Conservation (phyloP, 2,888 invertebrate species). For the Dioctria rufipes region DNA sequence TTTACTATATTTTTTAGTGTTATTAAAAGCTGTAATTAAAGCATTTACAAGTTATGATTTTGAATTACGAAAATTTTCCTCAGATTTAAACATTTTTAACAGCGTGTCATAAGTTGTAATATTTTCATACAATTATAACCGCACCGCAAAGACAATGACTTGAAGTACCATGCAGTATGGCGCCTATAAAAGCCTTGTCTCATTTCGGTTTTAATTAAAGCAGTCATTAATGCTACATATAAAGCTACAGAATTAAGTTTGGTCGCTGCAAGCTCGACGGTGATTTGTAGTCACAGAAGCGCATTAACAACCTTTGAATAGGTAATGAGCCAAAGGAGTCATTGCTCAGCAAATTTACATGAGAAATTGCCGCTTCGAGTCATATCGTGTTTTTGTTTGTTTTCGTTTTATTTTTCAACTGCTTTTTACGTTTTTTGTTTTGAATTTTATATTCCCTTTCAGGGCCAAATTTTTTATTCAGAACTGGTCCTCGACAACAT, state of each 20-base stretch:
- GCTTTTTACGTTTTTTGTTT: constrained; percentile 23
- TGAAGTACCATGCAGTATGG: constrained; percentile 1
- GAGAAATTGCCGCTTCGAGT: constrained; percentile 48
- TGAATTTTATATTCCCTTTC: constrained; percentile 50
- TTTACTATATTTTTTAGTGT: neutral
- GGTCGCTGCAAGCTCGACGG: constrained; percentile 27
- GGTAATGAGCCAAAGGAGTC: constrained; percentile 52
- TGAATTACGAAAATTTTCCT: constrained; percentile 18
- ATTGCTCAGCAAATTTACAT: constrained; percentile 48
- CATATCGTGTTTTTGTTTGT: constrained; percentile 37
- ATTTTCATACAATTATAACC: constrained; percentile 22
- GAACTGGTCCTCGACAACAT: constrained; percentile 19
- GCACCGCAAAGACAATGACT: constrained; percentile 42
- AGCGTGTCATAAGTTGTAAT: constrained; percentile 21
- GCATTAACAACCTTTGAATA: constrained; percentile 52
- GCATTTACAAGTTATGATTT: constrained; percentile 16
- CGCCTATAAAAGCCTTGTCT: constrained; percentile 45
- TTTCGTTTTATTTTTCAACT: neutral
- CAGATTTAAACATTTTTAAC: constrained; percentile 8
- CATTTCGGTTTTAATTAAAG: constrained; percentile 51
- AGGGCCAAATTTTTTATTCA: constrained; percentile 47
- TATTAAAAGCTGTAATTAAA: constrained; percentile 33
- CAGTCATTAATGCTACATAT: constrained; percentile 32
- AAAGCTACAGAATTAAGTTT: constrained; percentile 49
- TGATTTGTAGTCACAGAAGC: constrained; percentile 50